Evolutionary conservation across 2,888 invertebrate genomes (phyloP), one percentile per base, ranked within the genome.

Genomic region (Thera obeliscata): DNA sequence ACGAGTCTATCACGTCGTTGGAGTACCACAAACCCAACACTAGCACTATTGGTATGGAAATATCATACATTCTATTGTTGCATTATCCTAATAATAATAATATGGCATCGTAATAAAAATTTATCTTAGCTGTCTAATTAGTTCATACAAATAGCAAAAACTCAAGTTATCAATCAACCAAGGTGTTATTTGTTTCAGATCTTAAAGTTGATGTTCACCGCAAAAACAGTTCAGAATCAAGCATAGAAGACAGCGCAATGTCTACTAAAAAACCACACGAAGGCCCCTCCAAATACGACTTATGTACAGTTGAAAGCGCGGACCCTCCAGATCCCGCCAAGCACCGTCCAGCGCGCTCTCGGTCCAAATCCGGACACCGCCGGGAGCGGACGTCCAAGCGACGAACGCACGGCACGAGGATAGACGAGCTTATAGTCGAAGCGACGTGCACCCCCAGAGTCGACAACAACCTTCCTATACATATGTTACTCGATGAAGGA

Each of bases 201-300:
- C 94, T 98, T 77, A 98, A 98, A 94, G 98, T 98, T 68, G 98
- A 98, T 90, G 98, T 98, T 64, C 98, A 98, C 90, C 95, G 98
- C 67, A 98, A 98, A 86, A 97, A 98, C 86, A 98, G 97, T 81
- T 97, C 97, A 0, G 97, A 97, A 87, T 97, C 97, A 73, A 97
- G 97, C 77, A 96, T 97, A 83, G 96, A 97, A 73, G 95, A 95
- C 73, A 91, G 94, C 66, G 93, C 94, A 38, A 90, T 93, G 56
- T 93, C 94, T 36, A 76, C 89, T 2, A 94, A 94, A 73, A 88
- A 89, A 56, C 76, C 86, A 2, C 90, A 90, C 57, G 78, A 83
- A 2, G 87, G 90, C 48, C 83, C 82, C 9, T 91, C 88, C 22
- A 91, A 88, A 77, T 88, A 87, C 35, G 93, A 90, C 82, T 86